phyloP scores from a whole-genome alignment of 2,888 invertebrate species.

The Conistra vaccinii region DNA sequence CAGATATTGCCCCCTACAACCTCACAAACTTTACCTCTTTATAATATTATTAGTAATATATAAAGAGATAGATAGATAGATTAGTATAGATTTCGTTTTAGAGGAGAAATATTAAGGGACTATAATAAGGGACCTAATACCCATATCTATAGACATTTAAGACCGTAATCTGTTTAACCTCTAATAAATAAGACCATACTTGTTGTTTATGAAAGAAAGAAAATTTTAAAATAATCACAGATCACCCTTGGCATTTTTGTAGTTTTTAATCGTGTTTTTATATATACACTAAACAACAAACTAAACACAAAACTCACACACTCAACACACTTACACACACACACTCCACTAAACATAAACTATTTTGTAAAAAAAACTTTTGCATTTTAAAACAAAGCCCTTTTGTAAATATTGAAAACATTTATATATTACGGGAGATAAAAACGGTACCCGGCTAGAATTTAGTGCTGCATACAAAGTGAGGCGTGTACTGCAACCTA shows the following conservation, averaged over 20 bases:
- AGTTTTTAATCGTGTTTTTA: conserved; percentile 10
- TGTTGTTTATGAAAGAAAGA: neutral
- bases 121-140: neutral
- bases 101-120: neutral
- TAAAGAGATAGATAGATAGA: no score
- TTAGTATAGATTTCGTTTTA: no score
- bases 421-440: conserved; percentile 36
- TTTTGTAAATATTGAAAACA: conserved; percentile 52
- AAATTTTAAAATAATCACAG: neutral
- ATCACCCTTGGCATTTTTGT: conserved; percentile 1
- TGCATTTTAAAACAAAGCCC: conserved; percentile 43
- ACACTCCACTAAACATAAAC: no score
- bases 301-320: no score
- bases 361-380: conserved; percentile 35
- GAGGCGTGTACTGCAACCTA: conserved; percentile 2
- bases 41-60: no score
- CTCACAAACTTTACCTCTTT: no score
- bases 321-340: no score
- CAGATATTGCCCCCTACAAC: no score
- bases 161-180: no score
- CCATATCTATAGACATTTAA: neutral
- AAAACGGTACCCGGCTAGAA: conserved; percentile 39
- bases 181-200: neutral
- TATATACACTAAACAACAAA: no score
- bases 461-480: conserved; percentile 41